Evolutionary conservation across 2,113 vertebrate genomes (phyloP).

Genomic region (Rutilus rutilus): DNA sequence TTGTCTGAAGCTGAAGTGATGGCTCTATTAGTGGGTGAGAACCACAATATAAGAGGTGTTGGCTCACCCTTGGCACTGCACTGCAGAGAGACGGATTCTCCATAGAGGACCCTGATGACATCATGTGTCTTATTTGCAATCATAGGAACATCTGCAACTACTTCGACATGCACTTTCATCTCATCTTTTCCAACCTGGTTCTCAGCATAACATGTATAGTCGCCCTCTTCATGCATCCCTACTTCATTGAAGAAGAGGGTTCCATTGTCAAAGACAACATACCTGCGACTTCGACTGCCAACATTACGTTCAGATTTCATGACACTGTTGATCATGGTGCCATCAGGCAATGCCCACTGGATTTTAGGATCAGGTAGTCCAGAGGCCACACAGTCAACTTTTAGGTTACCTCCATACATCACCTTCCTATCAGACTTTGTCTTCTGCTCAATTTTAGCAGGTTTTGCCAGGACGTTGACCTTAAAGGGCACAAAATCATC

Average conservation of each 20-base stretch:
- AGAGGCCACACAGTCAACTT: slow-evolving; percentile 90
- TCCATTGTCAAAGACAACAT: slow-evolving; percentile 90
- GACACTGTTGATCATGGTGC: slow-evolving; percentile 84
- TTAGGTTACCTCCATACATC: slow-evolving; percentile 79
- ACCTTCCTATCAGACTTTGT: slow-evolving; percentile 80
- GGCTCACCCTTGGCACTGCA: slow-evolving; percentile 85
- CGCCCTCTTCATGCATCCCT: slow-evolving; percentile 83
- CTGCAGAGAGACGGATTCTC: slow-evolving; percentile 73
- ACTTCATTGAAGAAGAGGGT: slow-evolving; percentile 88
- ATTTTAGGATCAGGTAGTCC: slow-evolving; percentile 89
- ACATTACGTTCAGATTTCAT: slow-evolving; percentile 73
- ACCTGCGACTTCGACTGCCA: slow-evolving; percentile 77
- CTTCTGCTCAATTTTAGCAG: slow-evolving; percentile 87
- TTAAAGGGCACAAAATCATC: slow-evolving; percentile 83
- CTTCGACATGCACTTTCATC: slow-evolving; percentile 87
- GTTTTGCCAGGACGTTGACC: slow-evolving; percentile 83
- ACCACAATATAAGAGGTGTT: slow-evolving; percentile 80
- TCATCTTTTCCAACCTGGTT: slow-evolving; percentile 91
- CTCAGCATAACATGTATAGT: slow-evolving; percentile 91
- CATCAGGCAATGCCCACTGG: slow-evolving; percentile 90
- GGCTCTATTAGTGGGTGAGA: slow-evolving; percentile 80
- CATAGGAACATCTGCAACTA: slow-evolving; percentile 72
- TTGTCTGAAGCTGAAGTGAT: slow-evolving; percentile 79
- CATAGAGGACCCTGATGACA: slow-evolving; percentile 76
- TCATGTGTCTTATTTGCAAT: slow-evolving; percentile 73